These are phyloP conservation scores for Bothrops jararaca DNA, from an alignment of 2,113 vertebrate genomes.

Conservation along the genomic window DNA sequence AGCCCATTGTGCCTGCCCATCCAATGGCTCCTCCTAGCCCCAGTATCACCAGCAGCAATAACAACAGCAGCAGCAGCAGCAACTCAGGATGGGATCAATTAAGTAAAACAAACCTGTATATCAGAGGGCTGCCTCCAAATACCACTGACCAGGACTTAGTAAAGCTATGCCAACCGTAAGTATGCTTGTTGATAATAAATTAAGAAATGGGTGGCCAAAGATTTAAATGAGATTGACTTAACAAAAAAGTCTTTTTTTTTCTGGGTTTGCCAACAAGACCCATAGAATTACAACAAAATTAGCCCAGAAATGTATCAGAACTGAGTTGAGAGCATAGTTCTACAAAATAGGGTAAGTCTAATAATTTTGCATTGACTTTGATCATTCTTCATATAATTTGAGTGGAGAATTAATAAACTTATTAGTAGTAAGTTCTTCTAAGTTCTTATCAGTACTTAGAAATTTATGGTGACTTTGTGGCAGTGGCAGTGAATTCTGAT, in stretches of 20 bases:
- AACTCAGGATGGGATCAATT: conserved; percentile 96
- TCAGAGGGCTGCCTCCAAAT: conserved; percentile 90
- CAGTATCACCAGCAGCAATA: conserved; percentile 93
- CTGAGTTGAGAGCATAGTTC: neutral
- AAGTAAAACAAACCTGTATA: conserved; percentile 99
- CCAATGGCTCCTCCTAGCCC: conserved; percentile 98
- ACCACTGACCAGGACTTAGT: conserved; percentile 99
- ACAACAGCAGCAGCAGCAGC: conserved; percentile 93
- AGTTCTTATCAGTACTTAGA: neutral
- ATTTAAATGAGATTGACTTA: neutral
- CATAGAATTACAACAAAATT: neutral
- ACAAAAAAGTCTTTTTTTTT: neutral
- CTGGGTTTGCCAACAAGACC: neutral
- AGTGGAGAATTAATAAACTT: neutral
- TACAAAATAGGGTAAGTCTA: neutral
- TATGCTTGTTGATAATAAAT: conserved; percentile 52
- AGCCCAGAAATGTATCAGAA: neutral
- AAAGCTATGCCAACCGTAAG: conserved; percentile 98
- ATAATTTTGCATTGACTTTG: neutral
- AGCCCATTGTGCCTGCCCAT: conserved; percentile 82
- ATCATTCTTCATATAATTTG: neutral
- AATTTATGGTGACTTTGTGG: neutral
- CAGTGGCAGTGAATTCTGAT: neutral
- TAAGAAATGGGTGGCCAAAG: neutral
- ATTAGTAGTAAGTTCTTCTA: neutral